Conservation (phyloP, 2,797 vertebrate species). For the Anniella stebbinsi region DNA sequence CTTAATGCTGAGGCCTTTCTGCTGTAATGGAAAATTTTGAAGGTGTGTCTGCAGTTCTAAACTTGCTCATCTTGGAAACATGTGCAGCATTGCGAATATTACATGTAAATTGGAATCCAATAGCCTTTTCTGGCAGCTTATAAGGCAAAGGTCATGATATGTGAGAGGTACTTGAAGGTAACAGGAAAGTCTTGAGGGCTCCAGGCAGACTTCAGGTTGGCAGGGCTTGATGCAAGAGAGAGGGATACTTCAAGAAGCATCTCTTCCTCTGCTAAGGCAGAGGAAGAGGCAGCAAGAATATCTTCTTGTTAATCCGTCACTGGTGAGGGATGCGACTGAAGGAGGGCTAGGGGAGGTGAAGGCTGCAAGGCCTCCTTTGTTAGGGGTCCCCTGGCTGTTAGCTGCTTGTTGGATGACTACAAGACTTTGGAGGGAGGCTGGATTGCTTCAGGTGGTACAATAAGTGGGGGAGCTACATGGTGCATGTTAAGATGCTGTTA, state of each 20-base stretch:
- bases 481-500: background rate
- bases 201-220: no score
- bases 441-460: no score
- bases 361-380: background rate
- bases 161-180: background rate
- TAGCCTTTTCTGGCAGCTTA: background rate
- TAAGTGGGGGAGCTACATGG: no score
- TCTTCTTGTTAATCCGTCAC: background rate
- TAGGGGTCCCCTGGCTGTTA: background rate
- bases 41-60: background rate
- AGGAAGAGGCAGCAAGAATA: background rate
- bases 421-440: background rate
- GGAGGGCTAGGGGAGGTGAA: background rate
- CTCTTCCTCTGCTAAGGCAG: background rate
- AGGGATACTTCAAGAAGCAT: background rate
- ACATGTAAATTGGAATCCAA: no score
- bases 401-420: background rate
- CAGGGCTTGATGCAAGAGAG: background rate
- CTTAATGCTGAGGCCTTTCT: background rate
- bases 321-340: background rate
- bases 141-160: no score
- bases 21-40: background rate
- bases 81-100: background rate
- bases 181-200: background rate
- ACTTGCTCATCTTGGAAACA: background rate